Evolutionary conservation across 2,888 invertebrate genomes (phyloP).

Genomic region (Macrosiphum euphorbiae): DNA sequence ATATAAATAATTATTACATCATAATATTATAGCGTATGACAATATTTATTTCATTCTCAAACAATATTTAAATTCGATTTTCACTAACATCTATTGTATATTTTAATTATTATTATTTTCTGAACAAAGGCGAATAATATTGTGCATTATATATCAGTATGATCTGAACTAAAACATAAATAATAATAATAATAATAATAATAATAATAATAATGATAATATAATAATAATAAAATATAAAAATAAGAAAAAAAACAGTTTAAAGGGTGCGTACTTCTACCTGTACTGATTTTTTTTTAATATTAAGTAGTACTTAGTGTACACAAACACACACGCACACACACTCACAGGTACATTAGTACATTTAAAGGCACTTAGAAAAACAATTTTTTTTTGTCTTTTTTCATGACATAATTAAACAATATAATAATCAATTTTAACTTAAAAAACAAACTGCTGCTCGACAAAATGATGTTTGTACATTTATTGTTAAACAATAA

Average conservation of each 20-base stretch:
- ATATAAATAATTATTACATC: slow-evolving; percentile 6
- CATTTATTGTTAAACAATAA: neutral
- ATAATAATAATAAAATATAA: slow-evolving; percentile 49
- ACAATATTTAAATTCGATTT: slow-evolving; percentile 60
- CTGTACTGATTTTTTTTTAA: slow-evolving; percentile 31
- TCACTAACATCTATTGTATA: slow-evolving; percentile 51
- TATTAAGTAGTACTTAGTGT: slow-evolving; percentile 25
- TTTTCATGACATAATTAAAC: slow-evolving; percentile 34
- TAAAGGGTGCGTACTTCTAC: slow-evolving; percentile 47
- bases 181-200: slow-evolving; percentile 48
- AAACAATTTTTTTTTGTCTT: slow-evolving; percentile 43
- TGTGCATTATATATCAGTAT: slow-evolving; percentile 52
- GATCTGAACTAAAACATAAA: slow-evolving; percentile 53
- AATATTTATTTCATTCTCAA: slow-evolving; percentile 44
- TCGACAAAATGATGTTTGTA: neutral
- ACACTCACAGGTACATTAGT: slow-evolving; percentile 47
- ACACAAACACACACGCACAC: slow-evolving; percentile 25
- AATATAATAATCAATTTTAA: slow-evolving; percentile 36
- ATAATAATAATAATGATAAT: slow-evolving; percentile 12
- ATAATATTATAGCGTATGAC: neutral
- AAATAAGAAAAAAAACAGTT: slow-evolving; percentile 58
- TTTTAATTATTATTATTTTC: slow-evolving; percentile 4
- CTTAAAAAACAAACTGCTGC: slow-evolving; percentile 28
- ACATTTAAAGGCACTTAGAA: slow-evolving; percentile 58
- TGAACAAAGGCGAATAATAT: slow-evolving; percentile 63